Base-by-base conservation (phyloP, 2,113 vertebrate genomes). In the Podarcis muralis region DNA sequence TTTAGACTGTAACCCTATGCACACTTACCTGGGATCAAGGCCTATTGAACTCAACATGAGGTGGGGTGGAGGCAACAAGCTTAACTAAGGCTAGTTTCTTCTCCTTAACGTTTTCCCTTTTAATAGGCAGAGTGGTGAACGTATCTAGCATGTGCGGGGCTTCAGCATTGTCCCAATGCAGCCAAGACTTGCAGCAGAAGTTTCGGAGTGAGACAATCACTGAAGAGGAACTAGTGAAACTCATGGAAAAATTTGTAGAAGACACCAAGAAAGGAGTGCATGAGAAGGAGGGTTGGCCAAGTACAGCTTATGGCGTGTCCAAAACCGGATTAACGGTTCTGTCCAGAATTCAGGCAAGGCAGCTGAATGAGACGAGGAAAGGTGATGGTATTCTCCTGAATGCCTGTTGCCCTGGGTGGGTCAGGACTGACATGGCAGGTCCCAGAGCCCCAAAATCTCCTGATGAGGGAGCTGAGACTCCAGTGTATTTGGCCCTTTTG, bases 351-450 rank as follows among this genome's bases (percentile, higher is more conserved):
- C 97, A 97, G 0, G 98, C 98, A 8, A 93, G 97, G 16, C 92
- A 93, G 32, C 66, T 99, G 20, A 96, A 85, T 0, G 91, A 97
- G 91, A 94, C 97, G 30, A 98, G 98, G 88, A 94, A 94, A 3
- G 95, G 84, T 0, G 98, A 99, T 5, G 95, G 96, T 94, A 98
- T 99, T 90, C 96, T 99, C 6, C 96, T 98, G 88, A 99, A 99
- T 0, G 98, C 98, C 92, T 99, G 99, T 91, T 99, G 98, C 84
- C 99, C 99, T 0, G 99, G 98, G 1, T 99, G 98, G 98, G 98
- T 99, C 23, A 97, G 97, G 94, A 99, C 98, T 0, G 98, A 99
- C 91, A 98, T 99, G 98, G 97, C 97, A 0, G 98, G 98, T 0
- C 95, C 97, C 1, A 94, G 94, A 1, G 99, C 98, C 68, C 3